A percentile compares a stretch with the other conserved stretches of the same genome.
These are phyloP conservation scores for Sycophaga agraensis DNA, from an alignment of 1,140 invertebrate genomes.

Conservation along the genomic window DNA sequence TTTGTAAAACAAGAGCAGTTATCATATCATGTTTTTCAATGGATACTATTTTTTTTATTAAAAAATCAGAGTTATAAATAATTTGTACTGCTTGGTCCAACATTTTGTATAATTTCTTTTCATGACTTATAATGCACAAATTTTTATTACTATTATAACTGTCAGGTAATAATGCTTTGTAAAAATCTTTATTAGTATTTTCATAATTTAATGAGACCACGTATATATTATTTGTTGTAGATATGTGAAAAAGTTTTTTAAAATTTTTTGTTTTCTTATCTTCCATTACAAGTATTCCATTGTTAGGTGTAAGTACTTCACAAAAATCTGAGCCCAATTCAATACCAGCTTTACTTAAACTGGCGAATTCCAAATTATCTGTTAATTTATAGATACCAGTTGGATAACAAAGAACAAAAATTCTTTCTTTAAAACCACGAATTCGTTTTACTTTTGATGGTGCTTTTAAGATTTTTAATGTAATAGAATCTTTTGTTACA, in stretches of 20 bases:
- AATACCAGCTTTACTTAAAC: slow-evolving; percentile 40
- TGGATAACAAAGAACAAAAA: slow-evolving; percentile 43
- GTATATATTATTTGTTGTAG: slow-evolving; percentile 8
- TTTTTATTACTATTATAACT: slow-evolving; percentile 8
- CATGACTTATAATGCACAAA: slow-evolving; percentile 37
- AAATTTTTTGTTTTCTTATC: slow-evolving; percentile 39
- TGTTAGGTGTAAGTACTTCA: slow-evolving; percentile 32
- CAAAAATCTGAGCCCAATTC: slow-evolving; percentile 38
- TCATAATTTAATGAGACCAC: slow-evolving; percentile 26
- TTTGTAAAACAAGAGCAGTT: slow-evolving; percentile 38
- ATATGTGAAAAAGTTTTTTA: slow-evolving; percentile 21
- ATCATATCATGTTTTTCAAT: slow-evolving; percentile 34
- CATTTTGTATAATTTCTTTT: slow-evolving; percentile 34
- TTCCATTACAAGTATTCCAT: slow-evolving; percentile 35
- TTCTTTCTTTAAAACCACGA: slow-evolving; percentile 36
- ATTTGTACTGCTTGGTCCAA: slow-evolving; percentile 29
- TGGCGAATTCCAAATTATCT: slow-evolving; percentile 30
- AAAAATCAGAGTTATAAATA: slow-evolving; percentile 32
- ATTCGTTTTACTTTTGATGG: slow-evolving; percentile 40
- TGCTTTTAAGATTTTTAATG: slow-evolving; percentile 27
- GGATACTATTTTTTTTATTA: slow-evolving; percentile 35
- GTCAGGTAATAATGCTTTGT: slow-evolving; percentile 21
- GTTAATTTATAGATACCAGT: slow-evolving; percentile 45
- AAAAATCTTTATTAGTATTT: slow-evolving; percentile 20
- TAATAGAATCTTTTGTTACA: too few relatives aligned